Evolutionary conservation across 1,140 invertebrate genomes (phyloP).

Genomic region (Heliconius nattereri): DNA sequence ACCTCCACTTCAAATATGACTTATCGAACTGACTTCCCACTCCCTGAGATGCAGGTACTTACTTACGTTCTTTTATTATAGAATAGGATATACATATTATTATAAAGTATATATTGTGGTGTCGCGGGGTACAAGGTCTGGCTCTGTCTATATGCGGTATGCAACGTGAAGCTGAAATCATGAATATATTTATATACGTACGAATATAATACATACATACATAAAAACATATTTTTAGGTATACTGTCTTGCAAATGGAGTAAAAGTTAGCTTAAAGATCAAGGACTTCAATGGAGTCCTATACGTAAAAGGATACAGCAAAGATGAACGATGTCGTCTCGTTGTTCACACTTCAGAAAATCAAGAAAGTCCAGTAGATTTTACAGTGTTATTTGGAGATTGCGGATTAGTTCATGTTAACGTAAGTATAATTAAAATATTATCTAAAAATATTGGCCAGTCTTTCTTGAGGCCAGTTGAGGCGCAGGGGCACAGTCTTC

Average conservation of each 20-base stretch:
- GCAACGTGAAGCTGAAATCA: no score
- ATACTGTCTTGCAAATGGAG: conserved; percentile 93
- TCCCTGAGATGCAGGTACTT: conserved; percentile 89
- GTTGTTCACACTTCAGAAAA: conserved; percentile 88
- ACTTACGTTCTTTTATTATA: neutral
- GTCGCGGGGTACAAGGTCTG: no score
- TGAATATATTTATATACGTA: no score
- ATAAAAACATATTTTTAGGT: conserved; percentile 78
- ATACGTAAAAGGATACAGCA: conserved; percentile 97
- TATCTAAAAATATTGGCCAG: no score
- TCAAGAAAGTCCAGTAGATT: conserved; percentile 87
- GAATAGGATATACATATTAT: no score
- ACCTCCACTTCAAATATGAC: conserved; percentile 64
- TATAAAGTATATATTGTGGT: no score
- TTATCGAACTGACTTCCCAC: conserved; percentile 90
- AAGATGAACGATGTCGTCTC: conserved; percentile 93
- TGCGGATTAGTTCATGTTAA: conserved; percentile 96
- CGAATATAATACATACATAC: no score
- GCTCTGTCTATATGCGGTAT: no score
- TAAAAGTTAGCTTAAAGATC: conserved; percentile 92
- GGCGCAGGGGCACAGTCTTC: no score
- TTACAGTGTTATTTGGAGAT: conserved; percentile 95
- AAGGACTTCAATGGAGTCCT: conserved; percentile 94
- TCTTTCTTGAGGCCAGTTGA: no score
- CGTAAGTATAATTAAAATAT: conserved; percentile 82